A percentile compares a stretch with the other conserved stretches of the same genome.
phyloP scores from a whole-genome alignment of 2,888 invertebrate genomes.

The Holacanthella duospinosa region DNA sequence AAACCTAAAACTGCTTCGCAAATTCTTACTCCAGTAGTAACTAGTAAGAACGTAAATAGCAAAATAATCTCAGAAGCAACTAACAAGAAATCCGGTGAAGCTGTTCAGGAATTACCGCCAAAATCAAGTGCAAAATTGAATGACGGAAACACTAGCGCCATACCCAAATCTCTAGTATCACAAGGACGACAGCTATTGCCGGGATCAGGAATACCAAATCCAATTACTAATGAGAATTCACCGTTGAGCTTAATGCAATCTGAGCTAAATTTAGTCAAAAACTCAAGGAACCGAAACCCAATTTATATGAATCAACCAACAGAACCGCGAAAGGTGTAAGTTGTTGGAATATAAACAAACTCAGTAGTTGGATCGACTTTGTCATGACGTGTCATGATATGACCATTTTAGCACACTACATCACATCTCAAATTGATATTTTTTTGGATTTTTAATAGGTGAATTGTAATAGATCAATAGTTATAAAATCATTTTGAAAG shows the following conservation, averaged over 20 bases:
- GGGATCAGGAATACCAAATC: not conserved
- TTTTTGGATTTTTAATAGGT: too few species aligned
- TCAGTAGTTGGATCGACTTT: too few species aligned
- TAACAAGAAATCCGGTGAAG: not conserved
- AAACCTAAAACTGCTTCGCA: constrained; percentile 10
- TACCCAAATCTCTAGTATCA: constrained; percentile 7
- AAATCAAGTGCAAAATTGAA: too few species aligned
- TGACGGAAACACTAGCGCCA: not conserved
- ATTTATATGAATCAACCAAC: constrained; percentile 36
- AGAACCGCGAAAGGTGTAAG: too few species aligned
- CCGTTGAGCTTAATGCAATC: constrained; percentile 35
- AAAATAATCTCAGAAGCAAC: not conserved
- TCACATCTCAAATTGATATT: too few species aligned
- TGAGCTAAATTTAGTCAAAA: constrained; percentile 32
- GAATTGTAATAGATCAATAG: too few species aligned
- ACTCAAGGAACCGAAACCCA: constrained; percentile 36
- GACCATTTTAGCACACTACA: too few species aligned
- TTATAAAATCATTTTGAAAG: too few species aligned
- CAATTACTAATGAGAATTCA: constrained; percentile 14
- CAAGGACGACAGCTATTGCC: too few species aligned
- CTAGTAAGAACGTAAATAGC: constrained; percentile 8
- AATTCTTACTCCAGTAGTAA: constrained; percentile 5
- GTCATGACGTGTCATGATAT: too few species aligned
- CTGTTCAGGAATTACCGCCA: not conserved
- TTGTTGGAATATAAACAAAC: too few species aligned